Base-by-base conservation (phyloP, 2,113 vertebrate genomes). In the Cephalopterus ornatus region DNA sequence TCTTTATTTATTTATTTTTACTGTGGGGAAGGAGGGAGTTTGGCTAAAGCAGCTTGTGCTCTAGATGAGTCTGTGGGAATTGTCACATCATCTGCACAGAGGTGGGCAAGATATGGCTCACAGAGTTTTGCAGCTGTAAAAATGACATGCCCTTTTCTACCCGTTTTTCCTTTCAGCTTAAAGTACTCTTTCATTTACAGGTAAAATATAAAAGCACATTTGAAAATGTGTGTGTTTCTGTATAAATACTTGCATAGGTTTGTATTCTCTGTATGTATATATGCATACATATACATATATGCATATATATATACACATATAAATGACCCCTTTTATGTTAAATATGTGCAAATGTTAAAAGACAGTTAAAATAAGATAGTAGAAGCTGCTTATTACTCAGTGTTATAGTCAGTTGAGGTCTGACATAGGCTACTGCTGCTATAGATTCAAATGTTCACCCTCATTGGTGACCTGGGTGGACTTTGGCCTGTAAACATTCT, bases 1-100 rank as follows among this genome's bases (percentile, higher is more conserved):
- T 44, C 42, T 72, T 86, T 87, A 12, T 95, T 95, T 95, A 81
- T 97, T 95, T 95, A 65, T 80, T 95, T 94, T 93, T 85, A 28
- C 85, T 76, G 53, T 62, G 82, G 87, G 92, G 88, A 77, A 90
- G 74, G 78, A 89, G 77, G 66, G 71, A 88, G 75, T 92, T 85
- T 72, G 42, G 68, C 75, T 77, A 44, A 68, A 77, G 78, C 61
- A 92, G 44, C 59, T 80, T 50, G 63, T 1, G 8, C 56, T 86
- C 88, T 0, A 2, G 68, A 59, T 84, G 85, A 74, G 79, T 71
- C 73, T 78, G 44, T 7, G 11, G 70, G 75, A 87, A 66, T 77
- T 42, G 81, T 86, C 79, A 56, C 78, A 58, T 71, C 61, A 70
- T 92, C 83, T 56, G 58, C 1, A 3, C 58, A 59, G 71, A 67